Evolutionary conservation across 1,140 invertebrate species (phyloP), one percentile per base, ranked within the genome.

Genomic region (Fopius arisanus): DNA sequence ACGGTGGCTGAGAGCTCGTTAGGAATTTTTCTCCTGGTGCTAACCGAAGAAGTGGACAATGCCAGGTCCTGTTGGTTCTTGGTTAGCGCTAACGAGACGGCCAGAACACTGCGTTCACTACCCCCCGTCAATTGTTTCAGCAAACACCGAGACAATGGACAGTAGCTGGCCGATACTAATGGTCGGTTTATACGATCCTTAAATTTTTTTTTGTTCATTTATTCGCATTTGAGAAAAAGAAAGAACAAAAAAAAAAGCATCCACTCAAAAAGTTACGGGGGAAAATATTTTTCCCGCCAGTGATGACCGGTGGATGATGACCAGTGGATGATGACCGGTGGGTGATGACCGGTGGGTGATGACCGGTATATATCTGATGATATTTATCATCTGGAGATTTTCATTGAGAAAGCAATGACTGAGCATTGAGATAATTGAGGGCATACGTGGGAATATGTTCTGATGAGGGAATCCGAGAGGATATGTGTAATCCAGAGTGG

Each of bases 71-170:
- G 84, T 84, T 75, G 74, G 76, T 79, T 81, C 76, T 23, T 43
- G 70, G 72, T 73, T 74, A 76, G 78, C 85, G 85, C 87, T 88
- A 88, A 88, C 86, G 87, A 88, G 87, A 87, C 85, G 86, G 84
- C 82, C 76, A 16, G 84, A 85, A 84, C 83, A 83, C 75, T 79
- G 74, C 73, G 73, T 54, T 65, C 78, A 75, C 67, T 75, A 68
- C 73, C 81, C 75, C 80, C 83, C 85, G 86, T 87, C 86, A 88
- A 88, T 88, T 88, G 86, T 88, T 87, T 84, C 84, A 81, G 85
- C 86, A 88, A 88, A 88, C 86, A 87, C 79, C 79, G 82, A 87
- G 86, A 88, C 86, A 88, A 88, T 88, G 86, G 85, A 88, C 86
- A 88, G 86, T 88, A 84, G 85, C 83, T 80, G 78, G 71, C 78